These are phyloP conservation scores for Coremacera marginata DNA, from an alignment of 2,888 invertebrate species.

Conservation along the genomic window DNA sequence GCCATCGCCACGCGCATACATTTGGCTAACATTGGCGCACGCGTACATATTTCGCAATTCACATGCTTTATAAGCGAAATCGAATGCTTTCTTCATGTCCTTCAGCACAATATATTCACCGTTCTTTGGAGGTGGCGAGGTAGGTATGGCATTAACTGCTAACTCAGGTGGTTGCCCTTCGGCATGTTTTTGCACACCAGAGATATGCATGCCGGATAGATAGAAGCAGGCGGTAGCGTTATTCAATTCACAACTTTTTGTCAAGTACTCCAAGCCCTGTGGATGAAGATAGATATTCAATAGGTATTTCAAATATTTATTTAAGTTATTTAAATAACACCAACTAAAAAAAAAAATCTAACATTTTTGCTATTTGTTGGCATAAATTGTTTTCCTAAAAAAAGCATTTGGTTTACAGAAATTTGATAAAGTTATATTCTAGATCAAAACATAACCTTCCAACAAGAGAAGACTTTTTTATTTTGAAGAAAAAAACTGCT, in stretches of 20 bases:
- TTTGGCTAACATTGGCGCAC: slow-evolving; percentile 90
- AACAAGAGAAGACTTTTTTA: too few species aligned
- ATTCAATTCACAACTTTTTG: slow-evolving; percentile 73
- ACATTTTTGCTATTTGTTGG: too few species aligned
- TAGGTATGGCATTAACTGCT: neutral
- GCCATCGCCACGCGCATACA: slow-evolving; percentile 89
- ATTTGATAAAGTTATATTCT: too few species aligned
- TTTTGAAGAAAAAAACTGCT: too few species aligned
- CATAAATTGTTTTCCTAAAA: too few species aligned
- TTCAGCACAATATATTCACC: slow-evolving; percentile 73
- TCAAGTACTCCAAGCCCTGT: slow-evolving; percentile 74
- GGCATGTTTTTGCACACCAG: slow-evolving; percentile 76
- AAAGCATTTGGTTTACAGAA: too few species aligned
- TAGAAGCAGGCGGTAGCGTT: slow-evolving; percentile 83
- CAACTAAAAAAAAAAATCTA: too few species aligned
- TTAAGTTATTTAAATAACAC: neutral
- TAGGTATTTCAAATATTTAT: neutral
- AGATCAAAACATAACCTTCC: too few species aligned
- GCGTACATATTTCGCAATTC: slow-evolving; percentile 86
- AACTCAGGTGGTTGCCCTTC: slow-evolving; percentile 53
- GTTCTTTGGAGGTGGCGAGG: slow-evolving; percentile 49
- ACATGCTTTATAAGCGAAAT: slow-evolving; percentile 83
- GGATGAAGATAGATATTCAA: slow-evolving; percentile 35
- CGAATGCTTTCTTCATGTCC: slow-evolving; percentile 83
- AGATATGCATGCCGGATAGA: slow-evolving; percentile 83